Evolutionary conservation across 2,888 invertebrate species (phyloP).

Genomic region (Eudemis profundana): DNA sequence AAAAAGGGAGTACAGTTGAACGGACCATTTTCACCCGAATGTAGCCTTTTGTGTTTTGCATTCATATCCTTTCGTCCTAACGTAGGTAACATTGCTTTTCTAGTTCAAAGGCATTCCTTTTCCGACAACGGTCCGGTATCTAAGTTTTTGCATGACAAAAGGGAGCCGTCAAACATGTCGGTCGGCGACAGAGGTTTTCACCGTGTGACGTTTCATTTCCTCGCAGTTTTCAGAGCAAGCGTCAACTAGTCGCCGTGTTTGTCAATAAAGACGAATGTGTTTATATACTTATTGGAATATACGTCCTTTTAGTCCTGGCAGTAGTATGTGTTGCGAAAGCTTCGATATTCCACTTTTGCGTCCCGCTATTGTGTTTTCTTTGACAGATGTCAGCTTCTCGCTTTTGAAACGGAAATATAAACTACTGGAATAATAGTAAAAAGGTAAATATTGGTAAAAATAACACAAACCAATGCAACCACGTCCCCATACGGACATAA

Average conservation of each 20-base stretch:
- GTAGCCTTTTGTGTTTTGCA: background rate
- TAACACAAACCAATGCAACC: no score
- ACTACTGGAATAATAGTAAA: background rate
- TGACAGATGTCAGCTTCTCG: background rate
- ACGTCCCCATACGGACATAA: no score
- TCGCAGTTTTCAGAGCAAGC: slow-evolving; percentile 23
- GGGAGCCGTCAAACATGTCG: slow-evolving; percentile 10
- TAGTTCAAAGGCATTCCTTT: slow-evolving; percentile 1
- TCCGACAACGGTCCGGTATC: background rate
- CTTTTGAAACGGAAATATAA: background rate
- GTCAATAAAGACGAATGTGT: background rate
- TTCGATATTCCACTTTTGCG: slow-evolving; percentile 17
- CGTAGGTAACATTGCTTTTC: background rate
- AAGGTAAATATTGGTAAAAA: background rate
- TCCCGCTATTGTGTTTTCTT: background rate
- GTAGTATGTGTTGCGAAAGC: slow-evolving; percentile 10
- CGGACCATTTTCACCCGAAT: slow-evolving; percentile 10
- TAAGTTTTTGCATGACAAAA: slow-evolving; percentile 36
- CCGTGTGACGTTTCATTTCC: slow-evolving; percentile 36
- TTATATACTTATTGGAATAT: background rate
- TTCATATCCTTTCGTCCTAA: slow-evolving; percentile 9
- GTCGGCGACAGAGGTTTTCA: slow-evolving; percentile 19
- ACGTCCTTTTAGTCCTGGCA: background rate
- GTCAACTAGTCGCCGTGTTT: background rate
- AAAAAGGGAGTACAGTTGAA: no score